Evolutionary conservation across 2,888 invertebrate species (phyloP), one percentile per base, ranked within the genome.

Genomic region (Herminia tarsipennalis): DNA sequence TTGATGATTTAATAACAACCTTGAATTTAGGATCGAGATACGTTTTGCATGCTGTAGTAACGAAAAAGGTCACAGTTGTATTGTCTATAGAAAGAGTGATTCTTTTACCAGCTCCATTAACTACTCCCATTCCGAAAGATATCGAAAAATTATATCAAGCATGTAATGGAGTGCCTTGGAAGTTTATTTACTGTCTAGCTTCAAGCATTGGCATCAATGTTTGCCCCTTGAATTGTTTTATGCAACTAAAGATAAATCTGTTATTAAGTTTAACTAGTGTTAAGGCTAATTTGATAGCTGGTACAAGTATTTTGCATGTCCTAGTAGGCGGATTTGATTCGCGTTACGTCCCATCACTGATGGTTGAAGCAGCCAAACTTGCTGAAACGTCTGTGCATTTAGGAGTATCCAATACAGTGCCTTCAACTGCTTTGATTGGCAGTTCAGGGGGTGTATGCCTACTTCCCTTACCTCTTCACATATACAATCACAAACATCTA

Each of bases 121-220:
- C 79, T 0, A 64, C 53, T 18, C 66, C 76, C 1, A 57, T 78
- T 20, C 78, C 84, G 8, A 52, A 66, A 33, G 84, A 86, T 21
- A 74, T 91, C 22, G 52, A 67, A 27, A 73, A 84, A 25, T 58
- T 90, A 12, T 83, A 71, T 40, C 56, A 68, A 24, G 71, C 66
- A 1, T 89, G 87, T 51, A 64, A 76, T 17, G 78, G 78, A 5
- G 33, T 78, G 6, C 77, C 90, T 6, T 91, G 88, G 87, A 84
- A 81, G 57, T 90, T 90, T 51, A 78, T 91, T 41, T 90, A 87
- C 60, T 87, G 87, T 38, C 68, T 91, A 4, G 83, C 91, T 28
- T 88, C 88, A 0, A 80, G 74, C 21, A 79, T 91, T 40, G 90
- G 88, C 6, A 62, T 77, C 10, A 81, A 78, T 41, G 63, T 83